Conservation (phyloP, 64 coral and sea anemone species). For the Montipora efflorescens region DNA sequence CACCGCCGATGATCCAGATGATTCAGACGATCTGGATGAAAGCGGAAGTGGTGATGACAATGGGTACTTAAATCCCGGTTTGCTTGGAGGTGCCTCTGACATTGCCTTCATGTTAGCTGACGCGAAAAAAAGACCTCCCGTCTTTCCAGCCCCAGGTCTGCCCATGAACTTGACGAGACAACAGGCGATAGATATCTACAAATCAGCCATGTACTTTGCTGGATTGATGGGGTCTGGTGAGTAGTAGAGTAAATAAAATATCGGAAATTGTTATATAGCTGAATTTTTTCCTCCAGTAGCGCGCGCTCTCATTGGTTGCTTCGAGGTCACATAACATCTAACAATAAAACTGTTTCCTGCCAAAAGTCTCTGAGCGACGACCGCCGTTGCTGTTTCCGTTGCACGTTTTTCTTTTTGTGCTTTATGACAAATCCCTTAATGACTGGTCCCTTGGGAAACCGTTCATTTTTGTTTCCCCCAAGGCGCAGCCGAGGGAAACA, state of each 20-base stretch:
- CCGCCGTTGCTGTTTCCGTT: too few species aligned
- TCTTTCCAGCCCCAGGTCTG: constrained; percentile 18
- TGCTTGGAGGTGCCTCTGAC: neutral
- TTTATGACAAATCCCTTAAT: too few species aligned
- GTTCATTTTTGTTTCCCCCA: too few species aligned
- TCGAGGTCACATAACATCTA: too few species aligned
- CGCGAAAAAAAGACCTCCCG: constrained; percentile 19
- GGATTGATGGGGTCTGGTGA: constrained; percentile 21
- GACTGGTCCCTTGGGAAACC: too few species aligned
- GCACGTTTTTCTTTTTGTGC: too few species aligned
- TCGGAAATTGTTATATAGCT: neutral
- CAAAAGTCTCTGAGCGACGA: too few species aligned
- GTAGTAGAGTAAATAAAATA: neutral
- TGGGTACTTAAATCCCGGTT: neutral
- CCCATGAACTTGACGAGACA: constrained; percentile 30
- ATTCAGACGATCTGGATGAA: neutral
- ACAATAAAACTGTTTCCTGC: too few species aligned
- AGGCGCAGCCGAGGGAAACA: too few species aligned
- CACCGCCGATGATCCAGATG: neutral
- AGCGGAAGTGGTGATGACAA: constrained; percentile 15
- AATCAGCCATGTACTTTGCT: constrained; percentile 57
- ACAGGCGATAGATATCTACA: constrained; percentile 47
- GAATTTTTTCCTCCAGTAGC: neutral
- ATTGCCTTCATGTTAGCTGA: constrained; percentile 49
- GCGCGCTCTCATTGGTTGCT: too few species aligned